phyloP scores from a whole-genome alignment of 2,888 invertebrate species.

The Heliothis peltigera region DNA sequence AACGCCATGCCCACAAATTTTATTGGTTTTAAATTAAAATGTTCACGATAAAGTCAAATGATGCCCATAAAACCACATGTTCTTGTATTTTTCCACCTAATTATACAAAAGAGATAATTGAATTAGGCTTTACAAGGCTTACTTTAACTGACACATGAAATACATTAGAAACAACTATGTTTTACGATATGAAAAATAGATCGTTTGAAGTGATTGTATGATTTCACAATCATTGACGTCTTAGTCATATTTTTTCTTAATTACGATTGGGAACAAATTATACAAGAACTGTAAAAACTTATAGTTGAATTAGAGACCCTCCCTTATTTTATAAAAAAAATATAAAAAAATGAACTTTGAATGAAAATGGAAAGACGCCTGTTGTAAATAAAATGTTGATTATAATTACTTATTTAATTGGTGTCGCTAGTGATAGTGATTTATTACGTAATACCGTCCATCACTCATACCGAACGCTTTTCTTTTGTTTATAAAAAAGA shows the following conservation, averaged over 20 bases:
- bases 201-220: slow-evolving; percentile 14
- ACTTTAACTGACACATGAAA: slow-evolving; percentile 45
- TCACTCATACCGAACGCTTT: slow-evolving; percentile 37
- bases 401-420: slow-evolving; percentile 38
- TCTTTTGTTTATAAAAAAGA: slow-evolving; percentile 60
- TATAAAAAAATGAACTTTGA: background rate
- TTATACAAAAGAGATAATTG: slow-evolving; percentile 22
- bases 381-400: background rate
- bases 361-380: background rate
- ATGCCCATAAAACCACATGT: slow-evolving; percentile 10
- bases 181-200: slow-evolving; percentile 37
- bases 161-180: slow-evolving; percentile 50
- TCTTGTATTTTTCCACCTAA: slow-evolving; percentile 31
- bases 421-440: slow-evolving; percentile 25
- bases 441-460: slow-evolving; percentile 50
- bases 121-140: slow-evolving; percentile 32
- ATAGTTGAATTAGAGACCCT: too few relatives aligned
- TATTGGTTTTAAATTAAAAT: background rate
- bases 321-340: too few relatives aligned
- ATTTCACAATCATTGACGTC: background rate
- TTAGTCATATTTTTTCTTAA: background rate
- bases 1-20: background rate
- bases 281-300: too few relatives aligned
- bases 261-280: background rate
- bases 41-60: slow-evolving; percentile 5